Base-by-base conservation (phyloP, 2,797 vertebrate species). In the Schizopygopsis malacanthus region DNA sequence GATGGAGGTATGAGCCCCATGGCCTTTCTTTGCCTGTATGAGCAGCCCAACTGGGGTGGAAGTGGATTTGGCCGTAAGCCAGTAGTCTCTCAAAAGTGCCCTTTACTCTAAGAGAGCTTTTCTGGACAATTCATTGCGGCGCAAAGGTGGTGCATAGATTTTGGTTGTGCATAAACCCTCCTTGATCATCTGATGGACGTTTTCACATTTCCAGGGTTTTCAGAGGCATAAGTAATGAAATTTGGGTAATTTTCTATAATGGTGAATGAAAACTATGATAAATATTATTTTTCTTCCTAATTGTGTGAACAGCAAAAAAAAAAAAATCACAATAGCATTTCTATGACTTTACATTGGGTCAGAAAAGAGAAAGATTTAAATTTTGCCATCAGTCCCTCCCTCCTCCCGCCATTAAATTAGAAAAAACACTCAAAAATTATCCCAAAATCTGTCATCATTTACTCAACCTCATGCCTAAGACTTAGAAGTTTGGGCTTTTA, bases 1-100 rank as follows among this genome's bases (percentile, higher is more conserved):
- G 59, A 94, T 92, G 93, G 92, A 94, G 92, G 90, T 93, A 92
- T 90, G 93, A 92, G 93, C 93, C 93, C 92, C 73, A 37, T 92
- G 94, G 93, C 87, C 86, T 92, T 92, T 89, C 86, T 91, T 88
- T 92, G 91, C 89, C 67, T 86, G 85, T 88, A 87, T 87, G 88
- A 92, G 90, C 90, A 90, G 91, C 91, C 91, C 93, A 92, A 92
- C 91, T 91, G 90, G 92, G 91, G 91, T 89, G 92, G 93, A 93
- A 93, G 92, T 89, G 90, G 90, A 92, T 93, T 89, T 92, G 92
- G 91, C 92, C 87, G 88, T 54, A 41, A 89, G 92, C 92, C 93
- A 92, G 87, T 73, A 45, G 86, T 83, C 82, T 89, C 90, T 91
- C 85, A 90, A 88, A 15, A 37, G 87, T 72, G 87, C 90, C 86